phyloP scores from a whole-genome alignment of 2,797 vertebrate genomes.

The Sebastes hubbsi region DNA sequence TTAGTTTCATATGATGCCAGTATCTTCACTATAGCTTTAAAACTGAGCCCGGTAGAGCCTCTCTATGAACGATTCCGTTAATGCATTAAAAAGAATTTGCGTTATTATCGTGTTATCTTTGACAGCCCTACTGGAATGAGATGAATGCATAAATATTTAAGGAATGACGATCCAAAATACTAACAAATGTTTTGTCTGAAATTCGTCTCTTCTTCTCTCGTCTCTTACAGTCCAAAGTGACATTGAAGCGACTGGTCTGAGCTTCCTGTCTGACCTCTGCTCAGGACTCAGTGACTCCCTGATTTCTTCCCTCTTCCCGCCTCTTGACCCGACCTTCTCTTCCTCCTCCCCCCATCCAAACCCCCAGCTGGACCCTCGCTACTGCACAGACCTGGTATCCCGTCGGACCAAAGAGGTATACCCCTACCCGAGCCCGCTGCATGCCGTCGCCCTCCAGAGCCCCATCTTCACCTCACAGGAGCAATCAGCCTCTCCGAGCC shows the following conservation, averaged over 20 bases:
- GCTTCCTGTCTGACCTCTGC: slow-evolving; percentile 80
- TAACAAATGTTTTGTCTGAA: neutral
- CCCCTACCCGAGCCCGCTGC: slow-evolving; percentile 86
- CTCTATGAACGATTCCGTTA: too few species aligned
- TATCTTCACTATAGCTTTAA: too few species aligned
- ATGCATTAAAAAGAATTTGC: too few species aligned
- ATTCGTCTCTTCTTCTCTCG: neutral
- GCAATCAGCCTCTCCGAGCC: slow-evolving; percentile 58
- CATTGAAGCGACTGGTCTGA: slow-evolving; percentile 75
- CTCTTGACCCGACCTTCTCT: slow-evolving; percentile 54
- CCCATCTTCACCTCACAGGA: slow-evolving; percentile 85
- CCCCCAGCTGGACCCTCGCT: slow-evolving; percentile 80
- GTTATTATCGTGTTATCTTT: too few species aligned
- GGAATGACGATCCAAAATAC: neutral
- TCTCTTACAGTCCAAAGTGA: slow-evolving; percentile 71
- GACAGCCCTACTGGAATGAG: too few species aligned
- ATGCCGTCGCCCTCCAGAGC: slow-evolving; percentile 88
- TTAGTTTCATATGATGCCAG: too few species aligned
- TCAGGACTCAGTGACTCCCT: slow-evolving; percentile 72
- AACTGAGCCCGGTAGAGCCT: too few species aligned
- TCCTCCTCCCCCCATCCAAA: slow-evolving; percentile 46
- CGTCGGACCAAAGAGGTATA: slow-evolving; percentile 87
- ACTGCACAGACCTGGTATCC: slow-evolving; percentile 85
- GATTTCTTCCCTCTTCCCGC: slow-evolving; percentile 61
- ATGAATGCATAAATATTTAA: neutral